Evolutionary conservation across 2,797 vertebrate genomes (phyloP), one percentile per base, ranked within the genome.

Genomic region (Sciaenops ocellatus): DNA sequence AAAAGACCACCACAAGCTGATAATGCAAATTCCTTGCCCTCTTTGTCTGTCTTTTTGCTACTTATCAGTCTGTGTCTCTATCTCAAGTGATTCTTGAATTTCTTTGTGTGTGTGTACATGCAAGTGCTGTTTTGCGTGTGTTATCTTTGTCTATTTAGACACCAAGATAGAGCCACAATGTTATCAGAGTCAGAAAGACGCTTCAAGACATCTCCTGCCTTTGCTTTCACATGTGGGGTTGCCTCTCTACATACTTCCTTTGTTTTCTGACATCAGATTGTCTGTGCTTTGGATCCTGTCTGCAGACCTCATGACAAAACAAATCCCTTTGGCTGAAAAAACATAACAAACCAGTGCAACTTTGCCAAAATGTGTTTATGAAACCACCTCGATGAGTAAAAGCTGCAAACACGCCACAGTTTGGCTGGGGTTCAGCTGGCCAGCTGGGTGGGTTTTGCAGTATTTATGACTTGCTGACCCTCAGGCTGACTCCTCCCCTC

Each of bases 61-160:
- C 86, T 85, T 85, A 87, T 89, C 85, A 83, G 69, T 52, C 76
- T 66, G 42, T 18, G 70, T 79, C 73, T 73, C 51, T 78, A 51
- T 89, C 82, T 82, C 24, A 54, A 84, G 69, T 61, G 55, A 67
- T 51, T 84, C 83, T 63, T 76, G 52, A 76, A 80, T 76, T 63
- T 50, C 50, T 65, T 59, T 67, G 47, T 44, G 41, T 52, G 54
- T 78, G 67, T 5, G 5, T 79, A 71, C 47, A 52, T 62, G 55
- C 3, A 2, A 68, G 57, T 69, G 57, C 44, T 64, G 18, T 30
- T 80, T 13, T 78, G 26, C 69, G 28, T 18, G 48, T 68, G 68
- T 87, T 91, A 90, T 93, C 90, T 82, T 54, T 80, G 76, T 87
- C 75, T 79, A 54, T 79, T 88, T 76, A 86, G 87, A 87, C 82